These are phyloP conservation scores for Leptinotarsa juncta DNA, from an alignment of 2,888 invertebrate genomes.

Conservation along the genomic window DNA sequence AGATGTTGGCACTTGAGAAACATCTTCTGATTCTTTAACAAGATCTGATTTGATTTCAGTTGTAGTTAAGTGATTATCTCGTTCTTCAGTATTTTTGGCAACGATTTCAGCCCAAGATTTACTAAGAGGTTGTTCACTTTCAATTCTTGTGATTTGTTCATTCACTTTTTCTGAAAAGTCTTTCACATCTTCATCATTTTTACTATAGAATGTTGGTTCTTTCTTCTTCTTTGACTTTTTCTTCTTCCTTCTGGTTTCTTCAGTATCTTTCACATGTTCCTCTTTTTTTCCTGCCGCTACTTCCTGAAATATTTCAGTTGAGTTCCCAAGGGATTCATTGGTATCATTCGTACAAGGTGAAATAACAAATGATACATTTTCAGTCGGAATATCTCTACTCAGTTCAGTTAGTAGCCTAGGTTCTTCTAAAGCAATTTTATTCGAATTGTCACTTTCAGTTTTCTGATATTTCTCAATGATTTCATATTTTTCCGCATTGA, in stretches of 20 bases:
- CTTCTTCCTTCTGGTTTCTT: conserved; percentile 32
- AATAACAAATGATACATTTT: neutral
- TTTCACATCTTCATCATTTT: conserved; percentile 5
- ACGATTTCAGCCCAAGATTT: conserved; percentile 30
- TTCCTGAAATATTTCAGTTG: neutral
- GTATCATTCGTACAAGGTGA: neutral
- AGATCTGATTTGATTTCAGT: neutral
- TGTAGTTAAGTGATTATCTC: neutral
- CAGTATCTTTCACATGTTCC: conserved; percentile 1
- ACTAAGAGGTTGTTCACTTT: conserved; percentile 19
- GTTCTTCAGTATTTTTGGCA: conserved; percentile 14
- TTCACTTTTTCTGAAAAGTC: conserved; percentile 1
- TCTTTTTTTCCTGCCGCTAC: conserved; percentile 4
- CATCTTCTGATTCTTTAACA: neutral
- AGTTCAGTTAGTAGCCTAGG: neutral
- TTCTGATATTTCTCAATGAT: neutral
- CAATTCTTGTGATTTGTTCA: conserved; percentile 19
- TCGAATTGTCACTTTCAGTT: neutral
- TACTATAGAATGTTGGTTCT: conserved; percentile 10
- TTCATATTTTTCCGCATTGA: neutral
- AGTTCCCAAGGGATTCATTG: conserved; percentile 20
- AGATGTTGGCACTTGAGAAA: neutral
- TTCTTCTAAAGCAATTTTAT: neutral
- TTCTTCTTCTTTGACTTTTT: conserved; percentile 33
- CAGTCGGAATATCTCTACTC: neutral